Evolutionary conservation across 2,888 invertebrate species (phyloP).

Genomic region (Trachelus iudaicus): DNA sequence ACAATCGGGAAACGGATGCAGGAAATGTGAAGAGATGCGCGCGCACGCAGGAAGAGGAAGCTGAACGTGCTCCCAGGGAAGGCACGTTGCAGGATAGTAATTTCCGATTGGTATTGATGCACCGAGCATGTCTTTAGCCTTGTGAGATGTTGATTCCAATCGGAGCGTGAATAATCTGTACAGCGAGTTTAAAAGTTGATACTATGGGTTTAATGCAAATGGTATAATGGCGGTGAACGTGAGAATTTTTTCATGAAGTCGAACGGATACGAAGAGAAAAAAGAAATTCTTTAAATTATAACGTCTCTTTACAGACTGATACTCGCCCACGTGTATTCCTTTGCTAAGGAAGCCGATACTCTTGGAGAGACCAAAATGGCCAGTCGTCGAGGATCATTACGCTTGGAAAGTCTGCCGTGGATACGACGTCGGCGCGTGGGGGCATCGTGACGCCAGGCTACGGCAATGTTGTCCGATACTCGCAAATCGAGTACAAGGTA

Average conservation of each 20-base stretch:
- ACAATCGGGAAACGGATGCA: background rate
- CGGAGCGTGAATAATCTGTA: background rate
- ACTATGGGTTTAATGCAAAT: background rate
- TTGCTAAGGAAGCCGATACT: background rate
- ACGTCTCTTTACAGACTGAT: background rate
- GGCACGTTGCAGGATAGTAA: background rate
- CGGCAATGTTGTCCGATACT: slow-evolving; percentile 33
- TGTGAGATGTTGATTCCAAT: background rate
- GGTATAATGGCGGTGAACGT: background rate
- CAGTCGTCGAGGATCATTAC: background rate
- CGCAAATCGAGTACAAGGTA: slow-evolving; percentile 50
- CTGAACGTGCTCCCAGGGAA: background rate
- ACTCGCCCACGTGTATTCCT: background rate
- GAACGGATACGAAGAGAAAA: background rate
- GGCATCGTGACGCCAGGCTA: slow-evolving; percentile 33
- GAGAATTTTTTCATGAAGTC: background rate
- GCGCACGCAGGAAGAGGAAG: background rate
- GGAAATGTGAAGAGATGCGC: background rate
- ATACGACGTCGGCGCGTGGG: slow-evolving; percentile 4
- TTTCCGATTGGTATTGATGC: background rate
- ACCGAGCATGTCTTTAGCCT: background rate
- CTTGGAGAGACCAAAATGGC: background rate
- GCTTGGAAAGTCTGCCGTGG: background rate
- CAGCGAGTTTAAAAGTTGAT: background rate
- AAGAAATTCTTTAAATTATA: background rate